Evolutionary conservation across 2,797 vertebrate species (phyloP).

Genomic region (Tragopan temminckii): DNA sequence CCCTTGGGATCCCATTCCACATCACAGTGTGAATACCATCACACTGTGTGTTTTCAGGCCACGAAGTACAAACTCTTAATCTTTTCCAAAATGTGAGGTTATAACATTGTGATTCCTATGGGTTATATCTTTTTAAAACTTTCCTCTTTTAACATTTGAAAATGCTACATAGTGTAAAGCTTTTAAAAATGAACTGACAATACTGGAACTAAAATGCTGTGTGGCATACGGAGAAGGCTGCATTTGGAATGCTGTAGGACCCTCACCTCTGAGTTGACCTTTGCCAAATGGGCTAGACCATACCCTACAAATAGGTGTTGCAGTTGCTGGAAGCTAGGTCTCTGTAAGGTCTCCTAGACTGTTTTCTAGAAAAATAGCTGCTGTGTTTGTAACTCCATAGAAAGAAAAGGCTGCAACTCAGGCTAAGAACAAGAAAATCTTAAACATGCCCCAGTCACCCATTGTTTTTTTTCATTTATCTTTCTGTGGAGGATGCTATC

Average conservation of each 20-base stretch:
- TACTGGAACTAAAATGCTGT: background rate
- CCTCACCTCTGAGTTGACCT: background rate
- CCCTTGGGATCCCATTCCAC: background rate
- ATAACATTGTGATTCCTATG: background rate
- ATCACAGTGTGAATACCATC: background rate
- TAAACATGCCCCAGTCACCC: background rate
- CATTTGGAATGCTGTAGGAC: background rate
- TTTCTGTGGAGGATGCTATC: background rate
- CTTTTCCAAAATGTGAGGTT: background rate
- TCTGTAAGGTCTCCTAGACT: background rate
- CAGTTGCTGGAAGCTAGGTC: background rate
- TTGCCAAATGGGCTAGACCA: accelerated
- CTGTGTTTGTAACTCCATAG: background rate
- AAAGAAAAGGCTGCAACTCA: background rate
- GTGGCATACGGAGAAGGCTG: background rate
- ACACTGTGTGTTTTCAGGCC: background rate
- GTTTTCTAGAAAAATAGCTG: background rate
- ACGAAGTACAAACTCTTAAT: background rate
- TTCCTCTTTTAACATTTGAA: background rate
- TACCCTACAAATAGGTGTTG: accelerated
- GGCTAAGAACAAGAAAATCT: background rate
- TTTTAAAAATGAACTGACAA: background rate
- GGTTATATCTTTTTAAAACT: background rate
- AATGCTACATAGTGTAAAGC: background rate
- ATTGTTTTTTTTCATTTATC: background rate